These are phyloP conservation scores for Synergus japonicus DNA, from an alignment of 2,888 invertebrate genomes.

Conservation along the genomic window DNA sequence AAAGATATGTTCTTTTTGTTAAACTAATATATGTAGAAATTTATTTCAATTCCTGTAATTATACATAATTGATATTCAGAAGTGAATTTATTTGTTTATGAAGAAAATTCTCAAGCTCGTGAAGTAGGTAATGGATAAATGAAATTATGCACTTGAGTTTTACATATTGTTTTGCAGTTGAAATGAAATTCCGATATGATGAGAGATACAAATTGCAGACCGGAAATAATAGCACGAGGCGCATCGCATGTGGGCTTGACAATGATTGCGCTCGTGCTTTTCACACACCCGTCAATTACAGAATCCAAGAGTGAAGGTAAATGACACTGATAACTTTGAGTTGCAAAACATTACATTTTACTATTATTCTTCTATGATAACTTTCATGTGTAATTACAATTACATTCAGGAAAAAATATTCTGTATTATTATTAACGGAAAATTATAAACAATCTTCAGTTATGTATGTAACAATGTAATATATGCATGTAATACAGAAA, in stretches of 20 bases:
- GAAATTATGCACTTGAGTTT: conserved; percentile 2
- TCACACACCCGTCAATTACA: background rate
- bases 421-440: too few relatives aligned
- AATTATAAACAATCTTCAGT: too few relatives aligned
- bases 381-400: background rate
- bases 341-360: background rate
- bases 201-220: conserved; percentile 29
- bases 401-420: background rate
- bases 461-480: too few relatives aligned
- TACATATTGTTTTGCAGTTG: background rate
- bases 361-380: background rate
- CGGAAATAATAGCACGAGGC: conserved; percentile 29
- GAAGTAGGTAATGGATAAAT: background rate
- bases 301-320: background rate
- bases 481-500: too few relatives aligned
- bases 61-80: background rate
- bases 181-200: conserved; percentile 37
- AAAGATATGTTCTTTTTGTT: background rate
- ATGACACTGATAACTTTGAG: background rate
- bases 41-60: background rate
- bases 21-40: background rate
- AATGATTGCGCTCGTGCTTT: conserved; percentile 11
- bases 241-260: conserved; percentile 15
- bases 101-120: background rate
- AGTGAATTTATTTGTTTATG: background rate